Evolutionary conservation across 2,888 invertebrate species (phyloP), one percentile per base, ranked within the genome.

Genomic region (Lasioglossum calceatum): DNA sequence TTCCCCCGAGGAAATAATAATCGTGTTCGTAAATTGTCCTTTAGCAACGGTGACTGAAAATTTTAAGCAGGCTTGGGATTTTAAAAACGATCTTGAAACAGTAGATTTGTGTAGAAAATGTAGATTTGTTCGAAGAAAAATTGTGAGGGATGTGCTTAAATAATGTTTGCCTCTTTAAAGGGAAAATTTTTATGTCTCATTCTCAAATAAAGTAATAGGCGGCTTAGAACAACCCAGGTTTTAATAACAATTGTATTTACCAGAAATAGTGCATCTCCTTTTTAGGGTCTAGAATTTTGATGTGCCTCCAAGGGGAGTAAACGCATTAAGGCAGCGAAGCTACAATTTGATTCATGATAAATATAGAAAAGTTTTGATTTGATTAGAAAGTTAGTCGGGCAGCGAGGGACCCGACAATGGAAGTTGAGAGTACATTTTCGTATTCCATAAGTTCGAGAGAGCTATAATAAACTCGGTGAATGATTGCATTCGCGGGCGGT

Each of bases 391-490:
- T 54, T 54, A n/a, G 54, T 54, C 3, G 54, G 54, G 54, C 10
- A 54, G 1, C 54, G 54, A 10, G 54, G 54, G n/a, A 54, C n/a
- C n/a, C n/a, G n/a, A 64, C 4, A 61, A 27, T 27, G 16, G 16
- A 32, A 32, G 32, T 32, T 16, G 2, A 32, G 16, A 14, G 32
- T 32, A 14, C 61, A 32, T 64, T 64, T 16, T 32, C 14, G 27
- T 16, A 32, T 32, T 64, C 16, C 64, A 7, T 5, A 16, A 32
- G 64, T 64, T 64, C 27, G 64, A 32, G 64, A 32, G 32, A 64
- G 64, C 32, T 16, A 54, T 42, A 71, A 85, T 76, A 79, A 50
- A 85, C 58, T n/a, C 61, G 71, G 36, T 54, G 54, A 78, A 82
- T 50, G 39, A 47, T 77, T 64, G 64, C 64, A 16, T 67, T 74